phyloP scores from a whole-genome alignment of 2,888 invertebrate genomes.

The Chloromyia formosa region DNA sequence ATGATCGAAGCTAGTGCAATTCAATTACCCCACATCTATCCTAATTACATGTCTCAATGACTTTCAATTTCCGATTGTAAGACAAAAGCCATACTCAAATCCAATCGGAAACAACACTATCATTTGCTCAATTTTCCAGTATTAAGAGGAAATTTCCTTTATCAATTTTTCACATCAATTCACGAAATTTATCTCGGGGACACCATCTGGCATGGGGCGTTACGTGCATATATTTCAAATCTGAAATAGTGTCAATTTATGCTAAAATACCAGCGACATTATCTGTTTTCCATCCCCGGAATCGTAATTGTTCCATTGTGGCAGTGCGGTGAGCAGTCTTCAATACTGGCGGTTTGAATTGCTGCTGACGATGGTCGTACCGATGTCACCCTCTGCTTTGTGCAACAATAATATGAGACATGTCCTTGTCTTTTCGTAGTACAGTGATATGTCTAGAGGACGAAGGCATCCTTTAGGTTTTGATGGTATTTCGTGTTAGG shows the following conservation, averaged over 20 bases:
- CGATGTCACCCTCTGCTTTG: slow-evolving; percentile 30
- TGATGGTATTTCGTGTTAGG: slow-evolving; percentile 4
- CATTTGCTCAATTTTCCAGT: not conserved
- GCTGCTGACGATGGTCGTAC: not conserved
- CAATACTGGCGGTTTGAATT: slow-evolving; percentile 16
- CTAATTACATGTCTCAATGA: no score
- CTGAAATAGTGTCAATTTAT: slow-evolving; percentile 50
- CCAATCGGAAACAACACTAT: not conserved
- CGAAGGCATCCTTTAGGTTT: slow-evolving; percentile 14
- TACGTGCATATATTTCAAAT: slow-evolving; percentile 50
- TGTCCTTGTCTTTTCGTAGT: slow-evolving; percentile 11
- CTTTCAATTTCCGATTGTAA: no score
- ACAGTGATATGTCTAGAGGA: slow-evolving; percentile 29
- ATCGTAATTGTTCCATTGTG: slow-evolving; percentile 48
- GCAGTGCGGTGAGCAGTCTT: slow-evolving; percentile 34
- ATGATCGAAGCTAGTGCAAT: no score
- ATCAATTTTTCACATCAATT: slow-evolving; percentile 51
- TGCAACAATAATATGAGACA: slow-evolving; percentile 22
- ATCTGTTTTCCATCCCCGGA: slow-evolving; percentile 46
- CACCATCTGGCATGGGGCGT: slow-evolving; percentile 50
- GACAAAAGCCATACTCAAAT: no score
- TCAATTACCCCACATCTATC: no score
- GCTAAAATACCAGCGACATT: slow-evolving; percentile 47
- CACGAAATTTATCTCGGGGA: slow-evolving; percentile 49
- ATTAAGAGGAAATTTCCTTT: slow-evolving; percentile 20